A percentile compares a stretch with the other conserved stretches of the same genome.
phyloP scores from a whole-genome alignment of 2,888 invertebrate species.

The Brachylomia viminalis region DNA sequence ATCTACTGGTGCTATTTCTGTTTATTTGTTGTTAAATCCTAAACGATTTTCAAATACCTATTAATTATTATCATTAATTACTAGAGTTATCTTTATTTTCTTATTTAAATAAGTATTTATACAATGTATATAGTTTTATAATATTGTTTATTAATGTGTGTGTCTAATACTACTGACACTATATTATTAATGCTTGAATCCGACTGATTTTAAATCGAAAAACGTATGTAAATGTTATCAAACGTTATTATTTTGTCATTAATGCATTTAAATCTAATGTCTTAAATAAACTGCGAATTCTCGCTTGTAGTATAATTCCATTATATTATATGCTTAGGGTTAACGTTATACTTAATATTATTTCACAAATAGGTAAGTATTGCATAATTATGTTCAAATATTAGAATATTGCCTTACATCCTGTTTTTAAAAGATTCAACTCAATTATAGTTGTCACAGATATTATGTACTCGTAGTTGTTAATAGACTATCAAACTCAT shows the following conservation, averaged over 20 bases:
- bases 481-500: not conserved
- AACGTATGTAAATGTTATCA: not conserved
- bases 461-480: too few relatives aligned
- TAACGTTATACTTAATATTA: slow-evolving; percentile 10
- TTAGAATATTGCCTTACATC: not conserved
- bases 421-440: not conserved
- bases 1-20: slow-evolving; percentile 40
- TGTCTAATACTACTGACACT: not conserved
- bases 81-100: not conserved
- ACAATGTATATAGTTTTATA: not conserved
- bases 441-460: not conserved
- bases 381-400: slow-evolving; percentile 31
- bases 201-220: slow-evolving; percentile 35
- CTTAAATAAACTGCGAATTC: not conserved
- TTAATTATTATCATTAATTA: not conserved
- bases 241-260: not conserved
- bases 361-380: not conserved
- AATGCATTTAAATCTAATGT: slow-evolving; percentile 23
- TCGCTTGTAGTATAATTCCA: slow-evolving; percentile 33
- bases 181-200: slow-evolving; percentile 29
- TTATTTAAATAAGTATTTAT: slow-evolving; percentile 8
- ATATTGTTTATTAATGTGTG: slow-evolving; percentile 2
- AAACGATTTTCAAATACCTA: slow-evolving; percentile 11
- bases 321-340: slow-evolving; percentile 15
- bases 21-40: not conserved